Conservation (phyloP, 2,888 invertebrate genomes). For the Lathronympha strigana region DNA sequence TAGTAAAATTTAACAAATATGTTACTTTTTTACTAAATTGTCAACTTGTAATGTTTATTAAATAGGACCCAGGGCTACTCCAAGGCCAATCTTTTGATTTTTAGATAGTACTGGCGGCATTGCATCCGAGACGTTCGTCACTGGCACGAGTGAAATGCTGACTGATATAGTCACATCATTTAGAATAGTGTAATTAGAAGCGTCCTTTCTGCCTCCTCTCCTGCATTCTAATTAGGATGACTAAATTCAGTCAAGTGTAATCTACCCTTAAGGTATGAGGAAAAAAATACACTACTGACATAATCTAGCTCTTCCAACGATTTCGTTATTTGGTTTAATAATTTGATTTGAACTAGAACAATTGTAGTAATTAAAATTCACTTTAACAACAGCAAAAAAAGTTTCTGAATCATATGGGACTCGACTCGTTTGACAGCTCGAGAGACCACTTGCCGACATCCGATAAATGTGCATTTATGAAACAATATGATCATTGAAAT, state of each 20-base stretch:
- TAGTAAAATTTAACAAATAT: no score
- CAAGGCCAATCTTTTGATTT: no score
- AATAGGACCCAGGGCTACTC: no score
- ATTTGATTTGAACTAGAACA: background rate
- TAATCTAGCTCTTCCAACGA: background rate
- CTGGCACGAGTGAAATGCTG: no score
- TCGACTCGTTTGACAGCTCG: constrained; percentile 46
- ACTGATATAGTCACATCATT: no score
- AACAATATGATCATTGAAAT: constrained; percentile 17
- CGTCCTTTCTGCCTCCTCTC: no score
- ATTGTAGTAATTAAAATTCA: background rate
- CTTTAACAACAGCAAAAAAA: constrained; percentile 12
- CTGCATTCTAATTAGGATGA: no score
- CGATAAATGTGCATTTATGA: constrained; percentile 40
- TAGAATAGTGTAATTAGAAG: no score
- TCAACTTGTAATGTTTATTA: background rate
- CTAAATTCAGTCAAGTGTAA: no score
- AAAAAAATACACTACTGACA: background rate
- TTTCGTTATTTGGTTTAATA: background rate
- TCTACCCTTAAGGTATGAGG: no score
- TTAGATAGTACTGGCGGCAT: no score
- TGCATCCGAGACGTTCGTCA: no score
- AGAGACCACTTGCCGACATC: constrained; percentile 43
- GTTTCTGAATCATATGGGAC: constrained; percentile 35
- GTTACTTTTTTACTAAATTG: background rate